A percentile compares a stretch with the other conserved stretches of the same genome.
Conservation (phyloP, 2,797 vertebrate genomes). For the Fistularia commersonii region DNA sequence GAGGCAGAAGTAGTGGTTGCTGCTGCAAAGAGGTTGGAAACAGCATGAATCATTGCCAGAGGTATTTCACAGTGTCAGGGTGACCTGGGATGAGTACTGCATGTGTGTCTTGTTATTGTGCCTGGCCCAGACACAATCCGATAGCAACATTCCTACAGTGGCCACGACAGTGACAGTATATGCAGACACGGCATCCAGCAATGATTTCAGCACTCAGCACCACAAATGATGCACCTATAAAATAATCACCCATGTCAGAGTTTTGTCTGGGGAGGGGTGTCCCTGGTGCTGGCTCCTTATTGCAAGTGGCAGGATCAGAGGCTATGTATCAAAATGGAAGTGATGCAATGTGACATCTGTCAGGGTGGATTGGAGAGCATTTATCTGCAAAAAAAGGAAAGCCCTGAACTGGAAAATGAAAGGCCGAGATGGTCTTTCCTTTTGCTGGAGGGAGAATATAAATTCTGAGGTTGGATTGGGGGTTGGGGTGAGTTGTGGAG, state of each 20-base stretch:
- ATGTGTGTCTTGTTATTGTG: constrained; percentile 21
- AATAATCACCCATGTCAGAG: constrained; percentile 71
- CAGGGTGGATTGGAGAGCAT: constrained; percentile 80
- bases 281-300: constrained; percentile 64
- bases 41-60: constrained; percentile 40
- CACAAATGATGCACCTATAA: constrained; percentile 70
- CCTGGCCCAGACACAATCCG: constrained; percentile 39
- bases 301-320: constrained; percentile 79
- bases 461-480: constrained; percentile 55
- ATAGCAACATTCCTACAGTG: constrained; percentile 49
- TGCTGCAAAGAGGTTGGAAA: constrained; percentile 29
- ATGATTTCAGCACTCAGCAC: constrained; percentile 44
- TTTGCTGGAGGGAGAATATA: constrained; percentile 68
- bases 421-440: constrained; percentile 74
- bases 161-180: neutral
- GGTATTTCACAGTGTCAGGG: constrained; percentile 42
- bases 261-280: constrained; percentile 61
- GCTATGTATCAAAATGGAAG: constrained; percentile 76
- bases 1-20: constrained; percentile 25
- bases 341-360: constrained; percentile 81
- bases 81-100: constrained; percentile 29
- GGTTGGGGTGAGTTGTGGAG: constrained; percentile 40
- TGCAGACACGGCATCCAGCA: constrained; percentile 17
- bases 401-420: constrained; percentile 86
- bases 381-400: constrained; percentile 74